These are phyloP conservation scores for Parazoanthus swiftii DNA, from an alignment of 92 coral and sea anemone species.

Conservation along the genomic window DNA sequence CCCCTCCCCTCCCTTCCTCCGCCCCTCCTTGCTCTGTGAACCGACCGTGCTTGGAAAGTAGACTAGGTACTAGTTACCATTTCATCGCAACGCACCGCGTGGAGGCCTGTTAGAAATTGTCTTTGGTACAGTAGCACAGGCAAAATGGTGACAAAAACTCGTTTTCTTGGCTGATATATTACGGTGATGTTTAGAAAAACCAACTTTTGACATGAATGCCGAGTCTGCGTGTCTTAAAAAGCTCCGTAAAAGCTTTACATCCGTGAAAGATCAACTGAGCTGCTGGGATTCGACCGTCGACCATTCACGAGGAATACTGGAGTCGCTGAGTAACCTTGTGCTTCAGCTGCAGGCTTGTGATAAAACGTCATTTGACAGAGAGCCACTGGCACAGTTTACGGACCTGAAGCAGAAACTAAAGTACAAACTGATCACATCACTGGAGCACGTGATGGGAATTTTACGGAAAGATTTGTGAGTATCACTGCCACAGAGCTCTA, in stretches of 20 bases:
- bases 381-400: slow-evolving; percentile 62
- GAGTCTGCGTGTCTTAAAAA: slow-evolving; percentile 59
- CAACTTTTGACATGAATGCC: background rate
- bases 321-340: slow-evolving; percentile 57
- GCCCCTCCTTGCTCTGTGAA: too few species aligned
- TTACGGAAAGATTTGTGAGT: slow-evolving; percentile 74
- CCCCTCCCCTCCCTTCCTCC: too few species aligned
- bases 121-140: too few species aligned
- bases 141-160: background rate
- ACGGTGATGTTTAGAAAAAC: background rate
- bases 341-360: slow-evolving; percentile 73
- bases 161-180: background rate
- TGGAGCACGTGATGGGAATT: slow-evolving; percentile 58
- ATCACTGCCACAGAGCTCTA: background rate
- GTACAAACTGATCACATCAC: slow-evolving; percentile 58
- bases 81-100: background rate
- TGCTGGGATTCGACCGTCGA: slow-evolving; percentile 52
- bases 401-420: slow-evolving; percentile 62
- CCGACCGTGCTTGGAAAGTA: background rate
- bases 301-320: slow-evolving; percentile 47
- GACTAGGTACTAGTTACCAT: slow-evolving; percentile 20
- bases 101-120: slow-evolving; percentile 13
- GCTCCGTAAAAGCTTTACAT: slow-evolving; percentile 59
- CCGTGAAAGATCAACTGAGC: slow-evolving; percentile 50
- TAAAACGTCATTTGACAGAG: slow-evolving; percentile 53